Conservation (phyloP, 92 coral and sea anemone genomes). For the Nematostella vectensis region DNA sequence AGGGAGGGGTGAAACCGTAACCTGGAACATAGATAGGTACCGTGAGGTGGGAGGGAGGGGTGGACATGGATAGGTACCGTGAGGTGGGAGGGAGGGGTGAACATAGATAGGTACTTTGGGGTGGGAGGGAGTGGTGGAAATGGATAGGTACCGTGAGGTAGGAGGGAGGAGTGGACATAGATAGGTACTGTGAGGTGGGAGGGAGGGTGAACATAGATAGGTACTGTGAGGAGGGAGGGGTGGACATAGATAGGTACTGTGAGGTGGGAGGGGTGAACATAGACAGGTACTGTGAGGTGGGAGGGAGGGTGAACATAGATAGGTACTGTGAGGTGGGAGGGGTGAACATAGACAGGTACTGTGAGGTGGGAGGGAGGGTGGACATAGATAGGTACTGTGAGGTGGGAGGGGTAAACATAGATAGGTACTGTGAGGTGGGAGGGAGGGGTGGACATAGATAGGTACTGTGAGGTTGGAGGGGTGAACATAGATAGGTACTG, state of each 20-base stretch:
- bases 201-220: background rate
- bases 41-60: background rate
- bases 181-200: too few relatives aligned
- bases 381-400: too few relatives aligned
- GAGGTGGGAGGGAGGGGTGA: background rate
- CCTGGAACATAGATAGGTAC: constrained; percentile 32
- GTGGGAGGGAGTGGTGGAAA: background rate
- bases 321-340: background rate
- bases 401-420: background rate
- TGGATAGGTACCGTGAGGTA: background rate
- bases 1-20: constrained; percentile 90
- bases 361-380: background rate
- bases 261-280: background rate
- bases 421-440: background rate
- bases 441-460: background rate
- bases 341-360: background rate
- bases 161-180: background rate
- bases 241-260: too few relatives aligned
- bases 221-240: background rate
- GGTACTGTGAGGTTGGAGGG: background rate
- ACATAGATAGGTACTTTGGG: too few relatives aligned
- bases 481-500: background rate
- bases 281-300: too few relatives aligned
- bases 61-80: background rate
- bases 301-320: background rate